phyloP scores from a whole-genome alignment of 2,797 vertebrate species.

The Enteromius unitaeniatus region DNA sequence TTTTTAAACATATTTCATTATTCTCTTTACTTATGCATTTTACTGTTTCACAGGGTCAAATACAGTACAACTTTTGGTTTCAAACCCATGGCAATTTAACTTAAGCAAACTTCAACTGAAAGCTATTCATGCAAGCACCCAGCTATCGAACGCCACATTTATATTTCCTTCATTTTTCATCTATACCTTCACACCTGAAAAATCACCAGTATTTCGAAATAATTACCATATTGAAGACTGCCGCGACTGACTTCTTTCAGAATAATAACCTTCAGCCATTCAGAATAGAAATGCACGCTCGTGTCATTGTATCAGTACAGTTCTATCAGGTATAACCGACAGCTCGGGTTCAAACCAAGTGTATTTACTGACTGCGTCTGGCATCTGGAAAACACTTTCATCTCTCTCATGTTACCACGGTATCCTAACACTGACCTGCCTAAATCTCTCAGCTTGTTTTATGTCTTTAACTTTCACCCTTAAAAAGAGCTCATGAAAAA shows the following conservation, averaged over 20 bases:
- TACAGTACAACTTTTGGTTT: background rate
- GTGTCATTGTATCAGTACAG: background rate
- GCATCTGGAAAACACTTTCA: background rate
- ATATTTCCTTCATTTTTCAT: conserved; percentile 1
- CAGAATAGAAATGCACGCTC: background rate
- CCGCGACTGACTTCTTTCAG: background rate
- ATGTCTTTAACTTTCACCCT: no score
- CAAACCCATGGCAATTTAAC: background rate
- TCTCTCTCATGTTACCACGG: conserved; percentile 60
- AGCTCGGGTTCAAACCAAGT: background rate
- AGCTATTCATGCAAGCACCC: conserved; percentile 3
- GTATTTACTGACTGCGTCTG: background rate
- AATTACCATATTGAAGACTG: conserved; percentile 22
- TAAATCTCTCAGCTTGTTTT: background rate
- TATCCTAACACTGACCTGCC: conserved; percentile 7
- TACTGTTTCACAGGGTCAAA: background rate
- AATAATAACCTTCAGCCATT: conserved; percentile 22
- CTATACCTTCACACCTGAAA: conserved; percentile 34
- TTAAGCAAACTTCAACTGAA: background rate
- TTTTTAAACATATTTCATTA: background rate
- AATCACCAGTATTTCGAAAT: conserved; percentile 14
- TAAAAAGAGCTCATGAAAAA: no score
- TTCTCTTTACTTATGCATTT: background rate
- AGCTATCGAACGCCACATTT: background rate
- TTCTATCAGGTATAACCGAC: background rate